These are phyloP conservation scores for Drosophila leonis DNA, from an alignment of 2,888 invertebrate species.

Conservation along the genomic window DNA sequence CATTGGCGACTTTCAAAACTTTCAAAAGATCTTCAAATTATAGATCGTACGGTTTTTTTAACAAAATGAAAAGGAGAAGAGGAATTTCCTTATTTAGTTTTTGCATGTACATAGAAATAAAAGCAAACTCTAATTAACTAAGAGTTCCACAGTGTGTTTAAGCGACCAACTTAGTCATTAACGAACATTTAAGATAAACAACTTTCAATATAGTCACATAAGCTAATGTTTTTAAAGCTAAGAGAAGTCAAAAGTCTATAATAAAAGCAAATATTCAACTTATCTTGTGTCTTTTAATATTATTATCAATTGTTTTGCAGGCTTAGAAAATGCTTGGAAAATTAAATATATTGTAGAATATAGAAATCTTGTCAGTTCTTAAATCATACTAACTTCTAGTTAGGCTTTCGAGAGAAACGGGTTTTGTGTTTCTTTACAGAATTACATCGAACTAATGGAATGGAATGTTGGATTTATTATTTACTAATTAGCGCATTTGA, in stretches of 20 bases:
- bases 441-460: constrained; percentile 50
- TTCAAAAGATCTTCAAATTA: constrained; percentile 81
- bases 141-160: constrained; percentile 21
- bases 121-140: constrained; percentile 35
- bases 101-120: constrained; percentile 70
- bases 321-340: background rate
- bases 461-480: constrained; percentile 52
- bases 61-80: background rate
- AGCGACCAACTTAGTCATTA: constrained; percentile 68
- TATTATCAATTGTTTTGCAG: background rate
- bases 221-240: constrained; percentile 60
- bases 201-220: constrained; percentile 68
- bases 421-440: background rate
- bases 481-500: constrained; percentile 27
- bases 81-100: constrained; percentile 42
- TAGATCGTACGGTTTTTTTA: constrained; percentile 61
- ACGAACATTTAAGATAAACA: constrained; percentile 42
- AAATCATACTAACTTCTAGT: background rate
- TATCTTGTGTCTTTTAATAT: constrained; percentile 1
- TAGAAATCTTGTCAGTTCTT: constrained; percentile 13
- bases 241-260: constrained; percentile 60
- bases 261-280: constrained; percentile 47
- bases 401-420: constrained; percentile 2
- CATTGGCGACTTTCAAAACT: constrained; percentile 62
- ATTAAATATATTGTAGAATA: background rate